These are phyloP conservation scores for Nyctibius grandis DNA, from an alignment of 2,797 vertebrate genomes.

Conservation along the genomic window DNA sequence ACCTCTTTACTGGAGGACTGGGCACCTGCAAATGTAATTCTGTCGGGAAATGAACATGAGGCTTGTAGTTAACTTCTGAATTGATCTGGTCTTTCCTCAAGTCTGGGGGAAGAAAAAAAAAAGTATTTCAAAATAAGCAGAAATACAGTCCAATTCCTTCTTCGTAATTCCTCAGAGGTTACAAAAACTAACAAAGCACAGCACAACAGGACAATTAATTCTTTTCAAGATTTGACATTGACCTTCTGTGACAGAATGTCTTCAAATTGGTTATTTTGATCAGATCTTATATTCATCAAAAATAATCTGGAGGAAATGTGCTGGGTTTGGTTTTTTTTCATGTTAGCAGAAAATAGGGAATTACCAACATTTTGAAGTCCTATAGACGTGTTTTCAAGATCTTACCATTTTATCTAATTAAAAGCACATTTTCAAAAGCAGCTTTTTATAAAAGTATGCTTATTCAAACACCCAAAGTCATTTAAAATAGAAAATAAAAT, in stretches of 20 bases:
- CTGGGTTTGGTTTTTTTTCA: rapidly evolving
- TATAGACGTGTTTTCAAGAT: background rate
- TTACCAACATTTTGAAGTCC: background rate
- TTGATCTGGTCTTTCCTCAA: constrained; percentile 64
- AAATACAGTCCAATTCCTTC: background rate
- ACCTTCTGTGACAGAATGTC: too few relatives aligned
- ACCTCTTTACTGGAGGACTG: constrained; percentile 82
- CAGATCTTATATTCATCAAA: background rate
- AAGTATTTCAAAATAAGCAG: background rate
- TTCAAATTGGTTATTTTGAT: too few relatives aligned
- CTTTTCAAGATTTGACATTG: background rate
- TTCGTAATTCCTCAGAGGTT: background rate
- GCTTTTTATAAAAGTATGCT: background rate
- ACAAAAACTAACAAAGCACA: background rate
- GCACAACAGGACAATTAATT: background rate
- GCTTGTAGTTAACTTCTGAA: constrained; percentile 65
- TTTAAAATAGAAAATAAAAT: background rate
- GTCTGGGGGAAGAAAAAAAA: constrained; percentile 40
- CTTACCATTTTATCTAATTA: background rate
- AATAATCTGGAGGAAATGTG: background rate
- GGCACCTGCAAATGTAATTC: constrained; percentile 71
- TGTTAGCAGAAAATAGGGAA: background rate
- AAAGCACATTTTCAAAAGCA: background rate
- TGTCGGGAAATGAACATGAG: constrained; percentile 53
- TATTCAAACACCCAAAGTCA: background rate